Conservation (phyloP, 1,140 invertebrate genomes). For the Trichonephila clavipes region DNA sequence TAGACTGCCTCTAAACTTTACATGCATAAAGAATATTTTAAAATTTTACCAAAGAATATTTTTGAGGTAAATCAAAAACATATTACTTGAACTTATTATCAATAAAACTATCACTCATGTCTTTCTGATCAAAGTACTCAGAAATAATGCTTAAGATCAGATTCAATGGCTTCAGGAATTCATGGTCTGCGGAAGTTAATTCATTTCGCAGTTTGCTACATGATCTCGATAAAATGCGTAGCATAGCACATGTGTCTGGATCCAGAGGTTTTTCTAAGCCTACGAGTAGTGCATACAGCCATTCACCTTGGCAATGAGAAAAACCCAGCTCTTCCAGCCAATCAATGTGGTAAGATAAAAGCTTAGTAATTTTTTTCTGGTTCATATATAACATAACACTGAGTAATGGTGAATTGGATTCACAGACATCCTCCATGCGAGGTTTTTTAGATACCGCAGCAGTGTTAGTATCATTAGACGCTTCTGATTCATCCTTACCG, state of each 20-base stretch:
- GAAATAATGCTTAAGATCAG: slow-evolving; percentile 85
- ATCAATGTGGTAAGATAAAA: slow-evolving; percentile 25
- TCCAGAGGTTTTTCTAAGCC: slow-evolving; percentile 84
- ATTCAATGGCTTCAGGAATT: slow-evolving; percentile 82
- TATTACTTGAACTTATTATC: too few relatives aligned
- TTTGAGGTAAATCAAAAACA: too few relatives aligned
- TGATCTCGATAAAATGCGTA: slow-evolving; percentile 83
- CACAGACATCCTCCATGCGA: not conserved
- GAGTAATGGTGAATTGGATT: slow-evolving; percentile 1
- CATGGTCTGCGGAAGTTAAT: slow-evolving; percentile 82
- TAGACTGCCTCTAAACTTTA: too few relatives aligned
- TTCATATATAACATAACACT: slow-evolving; percentile 47
- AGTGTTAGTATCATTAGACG: not conserved
- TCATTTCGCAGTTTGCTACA: slow-evolving; percentile 83
- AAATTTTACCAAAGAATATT: too few relatives aligned
- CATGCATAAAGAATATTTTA: too few relatives aligned
- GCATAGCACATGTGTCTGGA: slow-evolving; percentile 83
- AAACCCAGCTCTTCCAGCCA: slow-evolving; percentile 40
- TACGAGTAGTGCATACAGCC: slow-evolving; percentile 84
- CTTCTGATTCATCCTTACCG: not conserved
- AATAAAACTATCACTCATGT: slow-evolving; percentile 82
- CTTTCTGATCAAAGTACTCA: slow-evolving; percentile 85
- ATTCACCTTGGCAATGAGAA: slow-evolving; percentile 82
- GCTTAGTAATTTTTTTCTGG: not conserved
- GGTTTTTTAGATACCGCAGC: not conserved